These are phyloP conservation scores for Elaeidobius kamerunicus DNA, from an alignment of 2,888 invertebrate genomes.

Conservation along the genomic window DNA sequence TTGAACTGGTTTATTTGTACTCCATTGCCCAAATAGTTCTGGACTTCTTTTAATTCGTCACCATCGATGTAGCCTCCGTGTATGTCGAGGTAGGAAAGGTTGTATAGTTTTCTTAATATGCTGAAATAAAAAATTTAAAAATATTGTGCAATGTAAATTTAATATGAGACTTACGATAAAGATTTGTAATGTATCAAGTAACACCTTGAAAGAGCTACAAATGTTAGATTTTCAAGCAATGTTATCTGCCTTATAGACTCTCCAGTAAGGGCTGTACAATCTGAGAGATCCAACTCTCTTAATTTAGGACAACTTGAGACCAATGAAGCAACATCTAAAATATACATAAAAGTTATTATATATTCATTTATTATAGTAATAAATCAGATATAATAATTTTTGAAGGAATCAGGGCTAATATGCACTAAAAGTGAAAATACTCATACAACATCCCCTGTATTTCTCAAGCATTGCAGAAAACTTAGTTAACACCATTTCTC, in stretches of 20 bases:
- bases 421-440: no score
- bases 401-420: no score
- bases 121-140: slow-evolving; percentile 34
- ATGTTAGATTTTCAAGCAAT: slow-evolving; percentile 63
- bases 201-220: slow-evolving; percentile 78
- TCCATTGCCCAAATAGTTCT: slow-evolving; percentile 54
- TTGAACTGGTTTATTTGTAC: slow-evolving; percentile 71
- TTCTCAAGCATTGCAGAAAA: no score
- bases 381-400: no score
- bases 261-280: slow-evolving; percentile 71
- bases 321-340: slow-evolving; percentile 64
- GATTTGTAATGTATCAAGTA: slow-evolving; percentile 68
- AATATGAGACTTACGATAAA: slow-evolving; percentile 74
- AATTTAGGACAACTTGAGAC: slow-evolving; percentile 66
- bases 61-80: slow-evolving; percentile 77
- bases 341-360: slow-evolving; percentile 22
- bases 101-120: slow-evolving; percentile 56
- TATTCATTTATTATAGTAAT: no score
- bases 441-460: no score
- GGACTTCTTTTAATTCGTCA: slow-evolving; percentile 53
- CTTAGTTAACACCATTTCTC: no score
- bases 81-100: slow-evolving; percentile 73
- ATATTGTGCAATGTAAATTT: no score
- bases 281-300: slow-evolving; percentile 84
- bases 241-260: slow-evolving; percentile 58